Evolutionary conservation across 2,797 vertebrate species (phyloP), one percentile per base, ranked within the genome.

Genomic region (Euphonia xanthogaster): DNA sequence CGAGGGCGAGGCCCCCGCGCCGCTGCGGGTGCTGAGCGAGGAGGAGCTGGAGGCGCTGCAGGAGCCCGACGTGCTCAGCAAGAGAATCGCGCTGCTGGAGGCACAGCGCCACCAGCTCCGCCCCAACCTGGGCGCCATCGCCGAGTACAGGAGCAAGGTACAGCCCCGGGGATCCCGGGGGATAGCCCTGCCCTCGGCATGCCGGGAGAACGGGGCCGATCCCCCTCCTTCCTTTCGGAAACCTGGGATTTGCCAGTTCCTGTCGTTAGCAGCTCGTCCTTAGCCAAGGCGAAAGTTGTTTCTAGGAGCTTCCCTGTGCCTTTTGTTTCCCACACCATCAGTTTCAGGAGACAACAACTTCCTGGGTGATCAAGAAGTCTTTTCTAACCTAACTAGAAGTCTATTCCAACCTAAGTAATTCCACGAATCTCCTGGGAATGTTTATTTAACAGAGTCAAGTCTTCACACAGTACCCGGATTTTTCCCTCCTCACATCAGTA

Each of bases 61-160:
- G 18, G 97, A 98, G 68, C 98, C 99, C 24, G 97, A 98, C 27
- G 39, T 95, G 80, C 97, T 99, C 71, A 98, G 98, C 79, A 99
- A 99, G 76, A 98, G 98, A 63, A 99, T 99, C 63, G 98, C 98
- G 70, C 98, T 99, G 33, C 93, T 99, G 45, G 99, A 99, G 98
- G 98, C 99, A 1, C 98, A 98, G 82, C 98, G 98, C 47, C 96
- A 98, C n/a, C 98, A 99, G 95, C 98, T 99, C 96, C 99, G 98
- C 79, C 99, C 99, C 91, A 99, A 99, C 96, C 98, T 99, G 7
- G 98, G 98, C 0, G 98, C 99, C 70, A 99, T 99, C 27, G 98
- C 97, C 1, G 99, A 99, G 47, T 99, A 99, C 95, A 98, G 98
- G 97, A 99, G 98, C 91, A 99, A 99, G 98, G 99, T 99, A 94